Percentiles rank a stretch among this genome's conserved stretches.
phyloP scores from a whole-genome alignment of 1,140 invertebrate species.

The Agraylea sexmaculata region DNA sequence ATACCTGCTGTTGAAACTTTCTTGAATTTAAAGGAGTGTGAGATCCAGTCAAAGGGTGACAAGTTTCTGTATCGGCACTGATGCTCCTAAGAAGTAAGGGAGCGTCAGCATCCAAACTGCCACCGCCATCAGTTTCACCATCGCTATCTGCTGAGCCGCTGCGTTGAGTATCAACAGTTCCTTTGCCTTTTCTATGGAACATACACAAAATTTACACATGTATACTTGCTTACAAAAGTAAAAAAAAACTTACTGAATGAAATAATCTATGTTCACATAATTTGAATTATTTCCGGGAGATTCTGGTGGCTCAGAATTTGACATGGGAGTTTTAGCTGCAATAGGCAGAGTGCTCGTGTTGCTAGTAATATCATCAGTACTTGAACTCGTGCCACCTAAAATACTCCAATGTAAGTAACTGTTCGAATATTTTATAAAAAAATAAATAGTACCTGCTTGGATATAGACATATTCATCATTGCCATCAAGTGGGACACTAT shows the following conservation, averaged over 20 bases:
- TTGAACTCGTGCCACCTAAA: slow-evolving; percentile 45
- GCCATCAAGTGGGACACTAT: slow-evolving; percentile 66
- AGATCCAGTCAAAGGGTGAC: slow-evolving; percentile 19
- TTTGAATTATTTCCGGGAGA: slow-evolving; percentile 64
- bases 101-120: slow-evolving; percentile 23
- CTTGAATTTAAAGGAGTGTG: slow-evolving; percentile 31
- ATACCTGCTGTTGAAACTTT: slow-evolving; percentile 36
- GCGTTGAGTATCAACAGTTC: slow-evolving; percentile 24
- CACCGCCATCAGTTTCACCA: slow-evolving; percentile 29
- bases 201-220: slow-evolving; percentile 7
- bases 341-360: slow-evolving; percentile 47
- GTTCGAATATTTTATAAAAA: slow-evolving; percentile 4
- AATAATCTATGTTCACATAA: slow-evolving; percentile 85
- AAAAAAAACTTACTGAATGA: slow-evolving; percentile 55
- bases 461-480: slow-evolving; percentile 67
- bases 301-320: slow-evolving; percentile 47
- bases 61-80: slow-evolving; percentile 32
- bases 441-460: slow-evolving; percentile 41
- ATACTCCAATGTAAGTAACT: background rate
- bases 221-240: slow-evolving; percentile 3
- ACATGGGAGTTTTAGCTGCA: slow-evolving; percentile 25
- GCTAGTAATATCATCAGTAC: slow-evolving; percentile 47
- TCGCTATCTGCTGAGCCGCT: slow-evolving; percentile 36
- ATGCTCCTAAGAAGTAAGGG: slow-evolving; percentile 30
- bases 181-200: slow-evolving; percentile 28